Evolutionary conservation across 2,888 invertebrate genomes (phyloP), one percentile per base, ranked within the genome.

Genomic region (Drosophila formosana): DNA sequence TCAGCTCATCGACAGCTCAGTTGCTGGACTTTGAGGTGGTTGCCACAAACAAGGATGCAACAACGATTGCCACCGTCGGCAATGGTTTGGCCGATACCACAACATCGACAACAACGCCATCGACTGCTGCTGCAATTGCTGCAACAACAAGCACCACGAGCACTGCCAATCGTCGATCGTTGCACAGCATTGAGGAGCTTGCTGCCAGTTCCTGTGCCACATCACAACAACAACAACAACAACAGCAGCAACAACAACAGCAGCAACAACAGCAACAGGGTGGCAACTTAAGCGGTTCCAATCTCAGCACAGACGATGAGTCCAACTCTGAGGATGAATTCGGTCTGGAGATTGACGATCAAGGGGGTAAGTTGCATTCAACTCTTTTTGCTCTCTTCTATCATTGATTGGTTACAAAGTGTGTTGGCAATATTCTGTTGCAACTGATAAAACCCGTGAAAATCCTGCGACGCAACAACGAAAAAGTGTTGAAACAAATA

Each of bases 281-380:
- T 23, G 80, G 69, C 52, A 75, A 77, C 50, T 68, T 80, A 11
- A 86, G 82, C 50, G 79, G 83, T 11, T 82, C 87, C 18, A 82
- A 85, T 75, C 66, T 87, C n/a, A 90, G 90, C 64, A 88, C 89
- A 3, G 91, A 91, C 4, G 90, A 90, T 65, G 89, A 90, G 45
- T 90, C 91, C 13, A 69, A 84, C 57, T 88, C 91, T 2, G 90
- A 89, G 32, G 91, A 89, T 71, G 91, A 91, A 70, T 81, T 88
- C 47, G 91, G 91, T 8, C 62, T 91, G 63, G 92, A 92, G 69
- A 83, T 90, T 6, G 89, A 81, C 65, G 91, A 91, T 60, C 85
- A 82, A 7, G 81, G 78, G 43, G 91, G 91, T 91, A 82, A 91
- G 92, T 89, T 37, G n/a, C 0, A n/a, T 4, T n/a, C 1, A 4